phyloP scores from a whole-genome alignment of 2,113 vertebrate species.

The human (Homo sapiens) region GRCh38 chr16:83777001-83777500 shows the following conservation, averaged over 20 bases:
- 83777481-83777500: neutral
- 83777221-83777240: neutral
- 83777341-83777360: neutral
- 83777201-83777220: neutral
- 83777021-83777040: accelerated
- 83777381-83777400: neutral
- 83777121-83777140: neutral
- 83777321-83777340: accelerated
- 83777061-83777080: neutral
- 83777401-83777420: neutral
- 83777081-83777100: neutral
- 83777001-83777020: neutral
- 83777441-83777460: neutral
- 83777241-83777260: neutral
- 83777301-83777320: neutral
- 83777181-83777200: neutral
- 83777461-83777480: neutral
- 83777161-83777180: neutral
- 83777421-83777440: neutral
- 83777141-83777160: neutral
- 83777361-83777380: accelerated
- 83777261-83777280: neutral
- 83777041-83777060: neutral
- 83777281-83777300: neutral
- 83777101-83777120: neutral